Evolutionary conservation across 2,888 invertebrate species (phyloP), one percentile per base, ranked within the genome.

Genomic region (Onthophagus sagittarius): DNA sequence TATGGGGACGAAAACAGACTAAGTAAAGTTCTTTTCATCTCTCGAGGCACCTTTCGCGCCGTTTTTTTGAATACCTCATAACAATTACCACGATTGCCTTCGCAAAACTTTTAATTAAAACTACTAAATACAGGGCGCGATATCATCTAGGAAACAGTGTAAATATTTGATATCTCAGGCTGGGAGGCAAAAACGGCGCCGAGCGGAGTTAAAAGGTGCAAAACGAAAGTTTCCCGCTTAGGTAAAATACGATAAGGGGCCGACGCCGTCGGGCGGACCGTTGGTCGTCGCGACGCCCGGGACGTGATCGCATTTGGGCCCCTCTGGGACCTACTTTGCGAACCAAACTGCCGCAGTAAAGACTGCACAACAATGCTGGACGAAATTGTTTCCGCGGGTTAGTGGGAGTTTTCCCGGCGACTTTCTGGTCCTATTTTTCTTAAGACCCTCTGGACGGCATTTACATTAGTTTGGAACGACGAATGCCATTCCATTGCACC

Each of bases 241-340:
- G 39, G 67, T 67, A 67, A 67, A 32, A 67, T 67, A 67, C 67
- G 67, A 67, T 67, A 67, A 67, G 67, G 67, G 67, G n/a, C 15
- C 23, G 23, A n/a, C 15, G 9, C 64, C 67, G 31, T 67, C 67
- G 67, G 31, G 31, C 32, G 31, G 67, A 67, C 67, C 32, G 9
- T 23, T 67, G 67, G 67, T 67, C 14, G 67, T 31, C 15, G 67
- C 67, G 67, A 23, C 67, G 67, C 67, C 78, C 79, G 79, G 80
- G 80, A 81, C 80, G 81, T 81, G 81, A 81, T 81, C 81, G 80
- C 79, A 79, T 81, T 80, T 79, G 77, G 76, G 78, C 78, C 80
- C 80, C 80, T 80, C 75, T 74, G 79, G 79, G 79, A 32, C 75
- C 79, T 79, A 76, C 79, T 81, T 81, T 81, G 80, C 81, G 81